Evolutionary conservation across 1,140 invertebrate genomes (phyloP), one percentile per base, ranked within the genome.

Genomic region (Caerostris extrusa): DNA sequence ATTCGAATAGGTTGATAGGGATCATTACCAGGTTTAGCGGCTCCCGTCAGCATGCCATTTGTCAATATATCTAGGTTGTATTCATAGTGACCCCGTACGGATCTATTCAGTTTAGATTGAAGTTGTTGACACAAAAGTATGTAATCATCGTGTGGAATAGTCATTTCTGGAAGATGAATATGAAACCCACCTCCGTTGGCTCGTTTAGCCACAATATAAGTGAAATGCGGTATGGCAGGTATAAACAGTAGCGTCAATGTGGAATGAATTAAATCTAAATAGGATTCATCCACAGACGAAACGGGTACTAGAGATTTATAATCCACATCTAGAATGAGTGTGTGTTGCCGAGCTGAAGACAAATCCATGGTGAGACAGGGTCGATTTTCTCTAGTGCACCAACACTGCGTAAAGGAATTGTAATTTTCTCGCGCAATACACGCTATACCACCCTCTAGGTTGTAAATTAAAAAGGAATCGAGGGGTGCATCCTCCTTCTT

Each of bases 91-190:
- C n/a, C 12, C 3, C 55, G 6, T 2, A 56, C n/a, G 0, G 2
- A 8, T 8, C n/a, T 19, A 2, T 19, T 5, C 56, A 91, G 81
- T 3, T 50, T 0, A 34, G 10, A 5, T 5, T 81, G 19, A 0
- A 60, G 7, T 0, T 91, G 53, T 60, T 77, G 1, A 8, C 90
- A 91, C 2, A 91, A n/a, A 0, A 64, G 6, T 14, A 91, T 82
- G 58, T 91, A 91, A 82, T 91, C 90, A 17, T 90, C 88, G 12
- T 91, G 56, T 0, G 3, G 2, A 77, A 91, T 91, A 14, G n/a
- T 55, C 50, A 81, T 60, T 82, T 81, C 89, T 0, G 88, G 88
- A 5, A 90, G 10, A 56, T 90, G 88, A 7, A 90, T 14, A 17
- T 90, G 88, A 69, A 90, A 0, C 5, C 88, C 88, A 17, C 4